Percentiles rank a stretch among this genome's conserved stretches.
Evolutionary conservation across 1,140 invertebrate species (phyloP).

Genomic region (Bombus pyrosoma): DNA sequence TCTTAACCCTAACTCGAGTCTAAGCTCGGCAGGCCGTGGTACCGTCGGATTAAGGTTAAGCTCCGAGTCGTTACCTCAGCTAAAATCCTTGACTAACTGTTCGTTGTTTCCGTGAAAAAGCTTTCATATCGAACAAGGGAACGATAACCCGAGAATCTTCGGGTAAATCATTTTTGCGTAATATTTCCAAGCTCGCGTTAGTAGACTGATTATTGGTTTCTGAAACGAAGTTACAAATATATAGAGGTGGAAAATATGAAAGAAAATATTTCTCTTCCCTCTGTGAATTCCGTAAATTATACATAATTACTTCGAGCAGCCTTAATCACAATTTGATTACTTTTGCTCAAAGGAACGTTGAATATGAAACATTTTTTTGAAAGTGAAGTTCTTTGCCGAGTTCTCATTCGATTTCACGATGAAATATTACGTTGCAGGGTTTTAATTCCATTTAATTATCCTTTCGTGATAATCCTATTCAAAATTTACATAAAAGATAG

Average conservation of each 20-base stretch:
- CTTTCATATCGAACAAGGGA: neutral
- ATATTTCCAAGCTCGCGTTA: neutral
- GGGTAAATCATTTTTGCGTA: neutral
- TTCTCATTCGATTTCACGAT: neutral
- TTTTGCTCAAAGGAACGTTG: neutral
- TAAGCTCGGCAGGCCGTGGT: constrained; percentile 32
- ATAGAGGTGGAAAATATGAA: too few species aligned
- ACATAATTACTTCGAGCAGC: neutral
- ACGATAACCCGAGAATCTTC: neutral
- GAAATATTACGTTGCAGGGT: neutral
- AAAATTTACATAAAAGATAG: neutral
- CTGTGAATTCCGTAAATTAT: neutral
- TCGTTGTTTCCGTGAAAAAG: constrained; percentile 16
- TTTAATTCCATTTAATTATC: neutral
- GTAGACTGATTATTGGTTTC: neutral
- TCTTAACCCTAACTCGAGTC: constrained; percentile 53
- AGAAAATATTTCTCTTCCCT: neutral
- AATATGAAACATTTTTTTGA: neutral
- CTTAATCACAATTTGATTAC: constrained; percentile 4
- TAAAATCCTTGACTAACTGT: constrained; percentile 34
- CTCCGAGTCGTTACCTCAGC: constrained; percentile 32
- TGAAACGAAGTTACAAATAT: neutral
- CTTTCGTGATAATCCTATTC: neutral
- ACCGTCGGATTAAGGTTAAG: constrained; percentile 52
- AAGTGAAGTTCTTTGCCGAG: neutral